These are phyloP conservation scores for Paragorgia papillata DNA, from an alignment of 92 coral and sea anemone genomes.

Conservation along the genomic window DNA sequence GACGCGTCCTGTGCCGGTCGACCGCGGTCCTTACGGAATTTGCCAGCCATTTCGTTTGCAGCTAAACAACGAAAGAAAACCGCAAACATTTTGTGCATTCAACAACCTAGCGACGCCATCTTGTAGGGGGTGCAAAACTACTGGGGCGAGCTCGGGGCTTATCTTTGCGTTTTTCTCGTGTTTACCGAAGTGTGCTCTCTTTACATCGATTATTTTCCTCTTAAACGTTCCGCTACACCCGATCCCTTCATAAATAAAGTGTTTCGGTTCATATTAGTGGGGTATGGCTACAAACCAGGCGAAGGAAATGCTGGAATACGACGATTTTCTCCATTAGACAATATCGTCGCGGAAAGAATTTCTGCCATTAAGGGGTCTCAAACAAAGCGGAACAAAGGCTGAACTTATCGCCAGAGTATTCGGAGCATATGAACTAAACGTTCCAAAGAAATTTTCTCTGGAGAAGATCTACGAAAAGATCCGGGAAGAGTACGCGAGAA, in stretches of 20 bases:
- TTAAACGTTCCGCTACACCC: too few species aligned
- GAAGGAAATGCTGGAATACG: background rate
- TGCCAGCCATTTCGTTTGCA: too few species aligned
- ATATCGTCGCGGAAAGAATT: slow-evolving; percentile 47
- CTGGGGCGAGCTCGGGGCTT: too few species aligned
- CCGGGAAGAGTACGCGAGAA: slow-evolving; percentile 38
- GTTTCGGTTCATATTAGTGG: background rate
- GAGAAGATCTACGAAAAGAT: slow-evolving; percentile 43
- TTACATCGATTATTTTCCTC: too few species aligned
- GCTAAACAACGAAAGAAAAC: too few species aligned
- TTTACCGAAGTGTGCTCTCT: too few species aligned
- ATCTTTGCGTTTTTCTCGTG: too few species aligned
- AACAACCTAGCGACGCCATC: too few species aligned
- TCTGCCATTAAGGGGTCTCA: slow-evolving; percentile 46
- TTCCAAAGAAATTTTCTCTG: slow-evolving; percentile 43
- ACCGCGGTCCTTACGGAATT: too few species aligned
- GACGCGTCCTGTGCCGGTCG: too few species aligned
- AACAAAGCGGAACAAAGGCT: slow-evolving; percentile 52
- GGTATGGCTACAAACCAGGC: slow-evolving; percentile 1
- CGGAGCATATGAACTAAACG: slow-evolving; percentile 55
- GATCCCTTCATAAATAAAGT: background rate
- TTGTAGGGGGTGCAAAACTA: too few species aligned
- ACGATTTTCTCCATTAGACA: slow-evolving; percentile 37
- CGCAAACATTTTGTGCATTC: too few species aligned
- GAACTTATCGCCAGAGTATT: slow-evolving; percentile 58